phyloP scores from a whole-genome alignment of 1,140 invertebrate species.

The Bombus balteatus region DNA sequence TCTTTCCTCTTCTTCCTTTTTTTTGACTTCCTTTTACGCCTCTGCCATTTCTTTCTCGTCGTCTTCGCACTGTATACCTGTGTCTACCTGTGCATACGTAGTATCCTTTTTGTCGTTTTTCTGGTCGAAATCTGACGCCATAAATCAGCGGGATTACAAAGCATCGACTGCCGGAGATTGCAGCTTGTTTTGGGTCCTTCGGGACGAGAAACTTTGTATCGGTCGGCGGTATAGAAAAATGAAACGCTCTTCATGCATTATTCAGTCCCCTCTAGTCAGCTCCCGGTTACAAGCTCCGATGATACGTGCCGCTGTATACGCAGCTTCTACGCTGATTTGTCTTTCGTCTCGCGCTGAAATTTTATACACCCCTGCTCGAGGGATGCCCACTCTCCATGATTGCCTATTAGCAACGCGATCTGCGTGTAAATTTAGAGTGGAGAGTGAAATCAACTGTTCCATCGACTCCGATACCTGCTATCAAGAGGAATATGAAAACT shows the following conservation, averaged over 20 bases:
- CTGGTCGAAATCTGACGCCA: slow-evolving; percentile 61
- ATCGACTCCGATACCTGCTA: background rate
- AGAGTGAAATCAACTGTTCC: background rate
- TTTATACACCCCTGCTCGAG: slow-evolving; percentile 29
- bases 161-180: slow-evolving; percentile 68
- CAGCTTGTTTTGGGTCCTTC: slow-evolving; percentile 66
- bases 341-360: slow-evolving; percentile 30
- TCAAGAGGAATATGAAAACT: background rate
- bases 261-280: slow-evolving; percentile 59
- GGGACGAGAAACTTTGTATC: slow-evolving; percentile 61
- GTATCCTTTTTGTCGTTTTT: background rate
- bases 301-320: slow-evolving; percentile 30
- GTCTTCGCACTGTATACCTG: background rate
- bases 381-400: background rate
- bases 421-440: background rate
- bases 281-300: slow-evolving; percentile 21
- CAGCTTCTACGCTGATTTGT: slow-evolving; percentile 59
- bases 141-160: slow-evolving; percentile 68
- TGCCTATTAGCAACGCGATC: background rate
- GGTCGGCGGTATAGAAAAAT: slow-evolving; percentile 62
- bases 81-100: background rate
- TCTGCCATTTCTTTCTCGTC: background rate
- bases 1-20: background rate
- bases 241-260: slow-evolving; percentile 70
- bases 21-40: background rate